phyloP scores from a whole-genome alignment of 2,888 invertebrate genomes.

The Diaperis boleti region DNA sequence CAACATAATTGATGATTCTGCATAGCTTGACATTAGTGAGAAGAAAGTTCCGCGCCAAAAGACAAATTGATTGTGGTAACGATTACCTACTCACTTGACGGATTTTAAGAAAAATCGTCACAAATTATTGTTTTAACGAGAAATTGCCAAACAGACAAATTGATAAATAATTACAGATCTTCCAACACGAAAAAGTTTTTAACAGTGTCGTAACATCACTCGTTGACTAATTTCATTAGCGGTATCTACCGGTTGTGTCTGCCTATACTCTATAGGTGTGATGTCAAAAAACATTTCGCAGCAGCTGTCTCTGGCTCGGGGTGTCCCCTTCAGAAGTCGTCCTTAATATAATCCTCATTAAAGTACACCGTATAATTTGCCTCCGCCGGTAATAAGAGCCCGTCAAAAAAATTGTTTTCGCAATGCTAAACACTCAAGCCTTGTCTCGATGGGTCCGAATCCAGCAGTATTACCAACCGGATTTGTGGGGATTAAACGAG shows the following conservation, averaged over 20 bases:
- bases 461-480: slow-evolving; percentile 38
- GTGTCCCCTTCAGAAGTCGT: slow-evolving; percentile 30
- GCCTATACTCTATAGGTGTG: too few species aligned
- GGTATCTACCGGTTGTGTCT: too few species aligned
- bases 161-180: neutral
- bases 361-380: slow-evolving; percentile 39
- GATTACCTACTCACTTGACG: neutral
- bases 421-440: slow-evolving; percentile 32
- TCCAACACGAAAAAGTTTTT: neutral
- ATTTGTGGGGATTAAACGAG: slow-evolving; percentile 38
- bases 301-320: slow-evolving; percentile 1
- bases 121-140: neutral
- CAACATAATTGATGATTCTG: too few species aligned
- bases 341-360: slow-evolving; percentile 41
- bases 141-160: neutral
- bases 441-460: slow-evolving; percentile 27
- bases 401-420: slow-evolving; percentile 42
- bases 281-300: neutral
- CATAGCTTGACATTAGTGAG: too few species aligned
- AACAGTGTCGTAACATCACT: neutral
- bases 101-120: neutral
- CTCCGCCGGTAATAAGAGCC: slow-evolving; percentile 25
- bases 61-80: too few species aligned
- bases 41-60: too few species aligned
- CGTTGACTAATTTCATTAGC: too few species aligned